Evolutionary conservation across 1,140 invertebrate species (phyloP).

Genomic region (Nymphalis io): DNA sequence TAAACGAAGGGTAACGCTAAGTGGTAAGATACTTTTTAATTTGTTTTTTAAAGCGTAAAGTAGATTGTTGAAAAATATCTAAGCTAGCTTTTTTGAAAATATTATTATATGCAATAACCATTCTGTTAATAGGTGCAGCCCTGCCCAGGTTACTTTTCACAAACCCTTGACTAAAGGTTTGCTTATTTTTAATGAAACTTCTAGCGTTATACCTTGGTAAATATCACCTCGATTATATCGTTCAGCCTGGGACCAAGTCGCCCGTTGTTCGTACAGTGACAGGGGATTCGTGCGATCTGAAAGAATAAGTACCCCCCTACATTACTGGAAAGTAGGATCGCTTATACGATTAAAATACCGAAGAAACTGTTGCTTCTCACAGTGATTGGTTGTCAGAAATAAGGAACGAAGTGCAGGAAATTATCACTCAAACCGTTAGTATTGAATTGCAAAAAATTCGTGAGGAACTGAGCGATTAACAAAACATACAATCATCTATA

Average conservation of each 20-base stretch:
- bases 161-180: too few relatives aligned
- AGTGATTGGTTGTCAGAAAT: too few relatives aligned
- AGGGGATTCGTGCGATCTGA: slow-evolving; percentile 5
- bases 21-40: too few relatives aligned
- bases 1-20: too few relatives aligned
- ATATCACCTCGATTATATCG: slow-evolving; percentile 1
- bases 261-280: neutral
- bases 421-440: slow-evolving; percentile 4
- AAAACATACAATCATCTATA: too few relatives aligned
- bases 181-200: too few relatives aligned
- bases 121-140: too few relatives aligned
- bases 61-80: too few relatives aligned
- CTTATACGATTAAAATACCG: neutral
- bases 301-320: neutral
- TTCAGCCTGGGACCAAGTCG: neutral
- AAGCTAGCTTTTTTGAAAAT: too few relatives aligned
- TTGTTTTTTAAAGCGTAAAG: too few relatives aligned
- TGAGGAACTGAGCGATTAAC: slow-evolving; percentile 4
- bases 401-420: slow-evolving; percentile 3
- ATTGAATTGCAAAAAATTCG: slow-evolving; percentile 6
- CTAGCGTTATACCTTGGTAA: neutral
- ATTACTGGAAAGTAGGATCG: neutral
- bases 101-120: too few relatives aligned
- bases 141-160: too few relatives aligned
- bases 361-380: neutral